A percentile compares a stretch with the other conserved stretches of the same genome.
Evolutionary conservation across 2,113 vertebrate species (phyloP).

Genomic region (Phyllostomus discolor): DNA sequence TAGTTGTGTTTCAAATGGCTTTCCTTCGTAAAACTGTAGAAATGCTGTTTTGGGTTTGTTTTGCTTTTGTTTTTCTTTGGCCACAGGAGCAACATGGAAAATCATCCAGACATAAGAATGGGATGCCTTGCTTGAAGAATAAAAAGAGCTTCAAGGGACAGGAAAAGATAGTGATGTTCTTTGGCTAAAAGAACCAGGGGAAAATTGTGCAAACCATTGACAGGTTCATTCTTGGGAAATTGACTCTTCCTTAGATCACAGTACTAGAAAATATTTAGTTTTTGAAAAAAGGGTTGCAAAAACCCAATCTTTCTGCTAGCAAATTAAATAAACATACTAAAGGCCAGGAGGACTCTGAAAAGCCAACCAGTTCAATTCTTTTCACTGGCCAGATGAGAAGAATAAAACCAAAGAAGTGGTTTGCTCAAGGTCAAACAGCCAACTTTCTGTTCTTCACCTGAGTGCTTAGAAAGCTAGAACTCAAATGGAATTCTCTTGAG

Average conservation of each 20-base stretch:
- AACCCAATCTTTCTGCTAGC: not conserved
- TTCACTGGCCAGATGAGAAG: not conserved
- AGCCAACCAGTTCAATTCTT: not conserved
- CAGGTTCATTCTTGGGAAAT: not conserved
- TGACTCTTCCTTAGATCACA: not conserved
- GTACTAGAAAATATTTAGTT: slow-evolving; percentile 4
- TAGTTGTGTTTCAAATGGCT: not conserved
- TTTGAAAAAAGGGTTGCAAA: slow-evolving; percentile 34
- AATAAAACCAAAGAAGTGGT: not conserved
- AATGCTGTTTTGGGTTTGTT: not conserved
- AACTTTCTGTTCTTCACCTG: not conserved
- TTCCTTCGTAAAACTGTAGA: not conserved
- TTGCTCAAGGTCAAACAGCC: not conserved
- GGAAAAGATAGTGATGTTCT: not conserved
- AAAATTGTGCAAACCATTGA: not conserved
- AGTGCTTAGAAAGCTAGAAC: not conserved
- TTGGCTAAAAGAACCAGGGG: not conserved
- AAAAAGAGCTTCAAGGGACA: not conserved
- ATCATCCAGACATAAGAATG: not conserved
- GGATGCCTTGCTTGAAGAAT: not conserved
- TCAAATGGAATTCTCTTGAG: not conserved
- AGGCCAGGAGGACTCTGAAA: not conserved
- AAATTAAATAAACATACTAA: slow-evolving; percentile 29
- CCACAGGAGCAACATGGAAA: not conserved
- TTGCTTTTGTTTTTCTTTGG: not conserved